Percentiles rank a stretch among this genome's conserved stretches.
Evolutionary conservation across 1,140 invertebrate genomes (phyloP).

Genomic region (Amyelois transitella): DNA sequence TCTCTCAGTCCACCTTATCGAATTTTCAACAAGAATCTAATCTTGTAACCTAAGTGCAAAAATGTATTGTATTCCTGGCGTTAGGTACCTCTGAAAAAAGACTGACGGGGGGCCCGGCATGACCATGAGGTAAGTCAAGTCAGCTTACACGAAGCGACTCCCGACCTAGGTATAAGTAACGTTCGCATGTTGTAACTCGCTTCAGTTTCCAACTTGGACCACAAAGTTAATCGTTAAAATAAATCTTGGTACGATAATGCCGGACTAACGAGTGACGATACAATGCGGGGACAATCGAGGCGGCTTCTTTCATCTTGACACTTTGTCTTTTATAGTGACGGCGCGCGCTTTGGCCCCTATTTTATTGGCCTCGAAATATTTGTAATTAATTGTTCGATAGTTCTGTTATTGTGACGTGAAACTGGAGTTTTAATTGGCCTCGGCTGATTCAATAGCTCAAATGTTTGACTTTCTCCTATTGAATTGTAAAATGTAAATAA

Average conservation of each 20-base stretch:
- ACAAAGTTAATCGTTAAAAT: conserved; percentile 64
- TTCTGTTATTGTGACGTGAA: background rate
- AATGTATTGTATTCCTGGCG: too few relatives aligned
- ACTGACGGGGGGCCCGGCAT: too few relatives aligned
- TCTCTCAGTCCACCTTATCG: too few relatives aligned
- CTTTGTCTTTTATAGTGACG: conserved; percentile 53
- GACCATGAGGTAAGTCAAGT: too few relatives aligned
- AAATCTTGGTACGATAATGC: conserved; percentile 68
- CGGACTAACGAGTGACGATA: conserved; percentile 65
- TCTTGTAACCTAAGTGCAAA: too few relatives aligned
- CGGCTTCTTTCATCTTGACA: conserved; percentile 68
- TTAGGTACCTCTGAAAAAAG: too few relatives aligned
- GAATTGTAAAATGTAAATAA: background rate
- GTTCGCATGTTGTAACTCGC: too few relatives aligned
- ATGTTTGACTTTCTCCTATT: background rate
- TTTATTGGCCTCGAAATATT: conserved; percentile 19
- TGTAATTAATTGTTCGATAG: conserved; percentile 16
- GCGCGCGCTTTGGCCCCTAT: conserved; percentile 23
- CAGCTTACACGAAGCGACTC: too few relatives aligned
- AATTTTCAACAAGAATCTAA: too few relatives aligned
- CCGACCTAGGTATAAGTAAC: too few relatives aligned
- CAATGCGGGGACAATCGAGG: conserved; percentile 65
- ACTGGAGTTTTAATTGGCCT: background rate
- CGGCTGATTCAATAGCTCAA: background rate
- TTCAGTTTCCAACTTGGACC: conserved; percentile 18